These are phyloP conservation scores for Coendou prehensilis DNA, from an alignment of 2,797 vertebrate genomes.

Conservation along the genomic window DNA sequence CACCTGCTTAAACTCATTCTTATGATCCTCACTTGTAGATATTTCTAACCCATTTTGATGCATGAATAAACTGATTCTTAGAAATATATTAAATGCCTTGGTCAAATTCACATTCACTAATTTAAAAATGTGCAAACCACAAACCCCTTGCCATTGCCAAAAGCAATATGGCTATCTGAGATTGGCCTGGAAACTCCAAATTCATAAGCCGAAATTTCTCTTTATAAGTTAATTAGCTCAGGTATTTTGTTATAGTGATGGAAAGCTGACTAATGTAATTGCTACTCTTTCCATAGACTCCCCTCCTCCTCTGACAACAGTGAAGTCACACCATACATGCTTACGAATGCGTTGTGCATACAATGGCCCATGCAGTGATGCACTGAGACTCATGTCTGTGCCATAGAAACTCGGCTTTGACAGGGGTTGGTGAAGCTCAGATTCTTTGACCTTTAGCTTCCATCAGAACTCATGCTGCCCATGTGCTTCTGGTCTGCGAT, in stretches of 20 bases:
- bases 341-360: rapidly evolving
- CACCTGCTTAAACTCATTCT: not conserved
- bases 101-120: not conserved
- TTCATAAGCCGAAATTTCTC: not conserved
- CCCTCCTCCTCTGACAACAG: not conserved
- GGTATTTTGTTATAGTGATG: not conserved
- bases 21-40: not conserved
- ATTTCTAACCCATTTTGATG: not conserved
- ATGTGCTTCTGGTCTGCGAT: not conserved
- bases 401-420: not conserved
- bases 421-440: not conserved
- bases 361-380: no score
- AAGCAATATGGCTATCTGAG: not conserved
- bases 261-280: not conserved
- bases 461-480: not conserved
- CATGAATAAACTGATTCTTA: not conserved
- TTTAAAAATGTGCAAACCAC: not conserved
- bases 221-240: not conserved
- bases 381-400: not conserved
- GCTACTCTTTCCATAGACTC: not conserved
- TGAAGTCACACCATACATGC: no score
- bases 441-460: not conserved
- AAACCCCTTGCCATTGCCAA: not conserved
- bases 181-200: not conserved
- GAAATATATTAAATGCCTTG: not conserved